Evolutionary conservation across 2,888 invertebrate species (phyloP).

Genomic region (Pycnomerus fuliginosus): DNA sequence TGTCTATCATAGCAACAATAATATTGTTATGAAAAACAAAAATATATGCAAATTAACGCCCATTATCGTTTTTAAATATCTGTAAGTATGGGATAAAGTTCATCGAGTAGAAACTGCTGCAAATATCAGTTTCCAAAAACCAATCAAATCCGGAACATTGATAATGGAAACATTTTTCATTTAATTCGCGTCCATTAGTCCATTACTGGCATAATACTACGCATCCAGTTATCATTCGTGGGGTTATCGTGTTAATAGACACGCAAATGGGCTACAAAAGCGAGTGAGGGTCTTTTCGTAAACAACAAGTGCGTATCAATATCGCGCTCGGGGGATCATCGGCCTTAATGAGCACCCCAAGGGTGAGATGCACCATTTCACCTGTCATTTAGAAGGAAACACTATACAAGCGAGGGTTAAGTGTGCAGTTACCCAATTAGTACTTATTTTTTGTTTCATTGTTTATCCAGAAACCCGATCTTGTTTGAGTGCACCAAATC

Average conservation of each 20-base stretch:
- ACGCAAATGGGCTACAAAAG: slow-evolving; percentile 10
- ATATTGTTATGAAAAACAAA: too few relatives aligned
- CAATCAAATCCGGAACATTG: not conserved
- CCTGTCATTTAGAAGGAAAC: slow-evolving; percentile 20
- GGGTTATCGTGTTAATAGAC: slow-evolving; percentile 5
- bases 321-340: slow-evolving; percentile 9
- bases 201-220: too few relatives aligned
- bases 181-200: too few relatives aligned
- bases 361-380: slow-evolving; percentile 11
- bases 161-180: not conserved
- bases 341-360: slow-evolving; percentile 14
- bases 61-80: too few relatives aligned
- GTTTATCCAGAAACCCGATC: slow-evolving; percentile 1
- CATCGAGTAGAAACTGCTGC: too few relatives aligned
- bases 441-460: slow-evolving; percentile 12
- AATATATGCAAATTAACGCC: too few relatives aligned
- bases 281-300: slow-evolving; percentile 14
- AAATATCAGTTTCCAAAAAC: too few relatives aligned
- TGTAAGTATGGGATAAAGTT: too few relatives aligned
- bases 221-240: too few relatives aligned
- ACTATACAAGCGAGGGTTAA: slow-evolving; percentile 17
- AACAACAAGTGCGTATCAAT: slow-evolving; percentile 18
- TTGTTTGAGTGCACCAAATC: too few relatives aligned
- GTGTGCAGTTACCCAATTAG: slow-evolving; percentile 18
- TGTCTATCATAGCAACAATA: too few relatives aligned